Percentiles rank a stretch among this genome's conserved stretches.
These are phyloP conservation scores for Osmoderma eremita DNA, from an alignment of 2,888 invertebrate species.

Conservation along the genomic window DNA sequence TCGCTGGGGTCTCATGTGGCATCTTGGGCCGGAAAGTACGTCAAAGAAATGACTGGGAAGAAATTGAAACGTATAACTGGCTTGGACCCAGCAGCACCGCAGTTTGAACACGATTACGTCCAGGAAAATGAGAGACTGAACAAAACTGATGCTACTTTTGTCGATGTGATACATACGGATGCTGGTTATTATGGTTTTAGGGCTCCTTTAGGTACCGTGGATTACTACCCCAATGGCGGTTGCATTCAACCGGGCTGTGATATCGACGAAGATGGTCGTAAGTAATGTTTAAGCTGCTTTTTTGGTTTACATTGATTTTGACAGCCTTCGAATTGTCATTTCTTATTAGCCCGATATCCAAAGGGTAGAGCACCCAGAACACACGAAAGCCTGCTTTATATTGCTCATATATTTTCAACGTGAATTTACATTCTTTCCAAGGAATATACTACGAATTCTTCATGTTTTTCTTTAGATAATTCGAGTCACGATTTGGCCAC, in stretches of 20 bases:
- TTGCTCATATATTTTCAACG: no score
- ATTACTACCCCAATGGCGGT: conserved; percentile 71
- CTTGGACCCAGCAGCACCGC: conserved; percentile 73
- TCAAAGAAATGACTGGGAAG: conserved; percentile 45
- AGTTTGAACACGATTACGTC: conserved; percentile 62
- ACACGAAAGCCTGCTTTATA: no score
- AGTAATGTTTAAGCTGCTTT: conserved; percentile 9
- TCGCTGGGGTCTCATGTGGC: conserved; percentile 58
- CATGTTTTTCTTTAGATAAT: no score
- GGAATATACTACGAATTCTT: not conserved
- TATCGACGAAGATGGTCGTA: conserved; percentile 16
- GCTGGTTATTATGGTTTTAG: conserved; percentile 64
- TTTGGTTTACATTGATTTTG: no score
- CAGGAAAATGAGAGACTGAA: conserved; percentile 64
- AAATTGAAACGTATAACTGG: conserved; percentile 44
- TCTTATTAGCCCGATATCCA: no score
- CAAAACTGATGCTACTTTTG: conserved; percentile 68
- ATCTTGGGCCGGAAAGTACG: conserved; percentile 54
- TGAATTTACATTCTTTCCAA: no score
- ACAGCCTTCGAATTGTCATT: no score
- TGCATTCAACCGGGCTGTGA: conserved; percentile 73
- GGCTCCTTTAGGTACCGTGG: conserved; percentile 64
- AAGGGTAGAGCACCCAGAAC: no score
- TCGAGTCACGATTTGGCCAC: not conserved
- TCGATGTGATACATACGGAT: conserved; percentile 71